Evolutionary conservation across 2,113 vertebrate genomes (phyloP), one percentile per base, ranked within the genome.

Genomic region (Corvus cornix): DNA sequence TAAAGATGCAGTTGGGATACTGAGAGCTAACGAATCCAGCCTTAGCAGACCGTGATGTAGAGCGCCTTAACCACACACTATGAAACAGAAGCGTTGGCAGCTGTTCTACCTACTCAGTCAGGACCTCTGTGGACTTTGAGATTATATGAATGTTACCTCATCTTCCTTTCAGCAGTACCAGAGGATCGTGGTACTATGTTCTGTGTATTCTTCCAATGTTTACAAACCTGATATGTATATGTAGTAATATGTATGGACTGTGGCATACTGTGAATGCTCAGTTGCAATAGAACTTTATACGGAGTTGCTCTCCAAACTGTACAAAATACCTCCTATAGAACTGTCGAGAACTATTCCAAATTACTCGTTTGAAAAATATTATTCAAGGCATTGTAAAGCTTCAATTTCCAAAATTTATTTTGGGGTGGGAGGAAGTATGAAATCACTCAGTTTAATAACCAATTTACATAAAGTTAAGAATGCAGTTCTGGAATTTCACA

Each of bases 1-100:
- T 58, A 98, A 98, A 88, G 98, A 98, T 48, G 98, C 98, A 2
- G 97, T 98, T 14, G 98, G 97, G 91, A 98, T 98, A 96, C 96
- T 98, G 86, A 98, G 97, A 95, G 98, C 98, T 11, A 98, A 98
- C 0, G 98, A 98, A 69, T 97, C 96, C 70, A 97, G 97, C 90
- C 96, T 98, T 56, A 87, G 97, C 95, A 98, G 97, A 97, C 96
- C 91, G 6, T 95, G 27, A 97, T 2, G 30, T 9, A 73, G 92
- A 75, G 94, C 93, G 96, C 92, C 86, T 85, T 95, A 95, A 82
- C 95, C 93, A 89, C 77, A 73, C 80, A 44, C 94, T 76, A 84
- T 87, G 95, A 89, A 96, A 96, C 85, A 84, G 96, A 96, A 96
- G 93, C 86, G 30, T 66, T 93, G 98, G 98, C 98, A 98, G 98